phyloP scores from a whole-genome alignment of 1,140 invertebrate species.

The Drosophila pseudoobscura region DNA sequence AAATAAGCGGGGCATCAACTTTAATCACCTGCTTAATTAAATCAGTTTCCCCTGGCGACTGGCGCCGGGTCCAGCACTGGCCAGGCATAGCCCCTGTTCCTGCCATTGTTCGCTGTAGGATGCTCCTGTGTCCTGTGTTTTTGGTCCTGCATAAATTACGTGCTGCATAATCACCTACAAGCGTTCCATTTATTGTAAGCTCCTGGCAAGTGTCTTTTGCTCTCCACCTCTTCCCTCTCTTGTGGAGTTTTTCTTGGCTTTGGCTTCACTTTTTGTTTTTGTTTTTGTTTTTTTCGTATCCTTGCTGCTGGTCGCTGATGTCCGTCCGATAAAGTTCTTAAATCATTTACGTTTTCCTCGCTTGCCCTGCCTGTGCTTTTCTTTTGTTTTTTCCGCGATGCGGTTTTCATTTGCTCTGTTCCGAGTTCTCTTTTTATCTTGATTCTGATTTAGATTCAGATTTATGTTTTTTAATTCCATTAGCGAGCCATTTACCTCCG shows the following conservation, averaged over 20 bases:
- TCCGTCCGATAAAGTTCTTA: constrained; percentile 68
- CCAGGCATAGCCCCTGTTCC: constrained; percentile 7
- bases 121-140: constrained; percentile 12
- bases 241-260: constrained; percentile 4
- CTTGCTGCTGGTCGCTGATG: constrained; percentile 34
- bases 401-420: constrained; percentile 47
- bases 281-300: constrained; percentile 25
- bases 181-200: constrained; percentile 60
- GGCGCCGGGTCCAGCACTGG: constrained; percentile 17
- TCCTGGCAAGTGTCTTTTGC: constrained; percentile 52
- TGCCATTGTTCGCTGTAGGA: constrained; percentile 21
- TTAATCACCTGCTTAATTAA: constrained; percentile 82
- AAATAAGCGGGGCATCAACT: constrained; percentile 81
- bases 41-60: constrained; percentile 69
- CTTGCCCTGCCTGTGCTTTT: constrained; percentile 20
- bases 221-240: neutral
- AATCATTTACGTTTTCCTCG: constrained; percentile 66
- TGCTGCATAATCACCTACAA: constrained; percentile 78
- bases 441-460: constrained; percentile 10
- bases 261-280: constrained; percentile 10
- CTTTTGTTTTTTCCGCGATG: constrained; percentile 24
- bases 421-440: constrained; percentile 32
- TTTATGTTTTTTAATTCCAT: constrained; percentile 48
- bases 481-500: neutral
- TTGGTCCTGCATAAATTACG: constrained; percentile 72